Evolutionary conservation across 1,140 invertebrate genomes (phyloP), one percentile per base, ranked within the genome.

Genomic region (Pararge aegeria): DNA sequence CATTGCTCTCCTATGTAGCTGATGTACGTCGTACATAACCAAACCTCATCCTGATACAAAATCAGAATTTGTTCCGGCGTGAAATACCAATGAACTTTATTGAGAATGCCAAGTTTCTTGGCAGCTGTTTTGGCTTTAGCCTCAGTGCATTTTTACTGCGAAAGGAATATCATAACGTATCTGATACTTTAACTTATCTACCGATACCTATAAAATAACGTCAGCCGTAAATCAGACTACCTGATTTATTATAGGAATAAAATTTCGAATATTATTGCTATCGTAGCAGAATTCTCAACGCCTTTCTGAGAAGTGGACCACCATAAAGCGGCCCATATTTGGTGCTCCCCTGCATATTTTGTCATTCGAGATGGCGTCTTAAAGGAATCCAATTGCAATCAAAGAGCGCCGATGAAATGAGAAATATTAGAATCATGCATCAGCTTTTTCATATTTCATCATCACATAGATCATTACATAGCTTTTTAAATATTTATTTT

Each of bases 261-360:
- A 42, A 18, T 18, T 16, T 34, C 30, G 30, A 34, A 34, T 34
- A 34, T 34, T 34, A 34, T 34, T 34, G 30, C 30, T 34, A 34
- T 34, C 30, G 12, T 34, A 19, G 18, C n/a, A 12, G 30, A 34
- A 34, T 34, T 42, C 38, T 62, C 21, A 59, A 58, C 66, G 27
- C 59, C 60, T 67, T 81, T 75, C 74, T 65, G 42, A 27, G 75
- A 75, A 77, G 58, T 54, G 53, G 77, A 80, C 77, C 77, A 75
- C 75, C 79, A 24, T 61, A 65, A 62, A 53, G 51, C 53, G 34
- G 38, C 27, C 64, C 68, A 75, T 75, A 75, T 78, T 73, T 62
- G 66, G 75, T 37, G 1, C 7, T 40, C 61, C 44, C 54, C 53
- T 61, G 57, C 72, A 70, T 67, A 75, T 74, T 72, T 66, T 64